These are phyloP conservation scores for Lithobates pipiens DNA, from an alignment of 2,797 vertebrate genomes.

Conservation along the genomic window DNA sequence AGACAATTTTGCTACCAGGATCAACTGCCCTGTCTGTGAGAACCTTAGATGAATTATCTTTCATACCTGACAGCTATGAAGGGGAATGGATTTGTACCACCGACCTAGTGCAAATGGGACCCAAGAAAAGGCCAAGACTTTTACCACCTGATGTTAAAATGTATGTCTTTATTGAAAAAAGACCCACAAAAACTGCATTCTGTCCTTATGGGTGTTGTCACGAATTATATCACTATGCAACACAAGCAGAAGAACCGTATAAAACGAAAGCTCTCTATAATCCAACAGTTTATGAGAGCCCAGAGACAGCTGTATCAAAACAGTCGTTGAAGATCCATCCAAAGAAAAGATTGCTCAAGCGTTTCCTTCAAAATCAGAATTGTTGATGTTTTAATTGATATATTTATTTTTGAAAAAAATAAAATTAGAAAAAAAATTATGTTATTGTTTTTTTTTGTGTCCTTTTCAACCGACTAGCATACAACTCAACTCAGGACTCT, in stretches of 20 bases:
- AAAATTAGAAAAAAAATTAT: too few relatives aligned
- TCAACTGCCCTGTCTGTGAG: too few relatives aligned
- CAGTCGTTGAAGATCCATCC: neutral
- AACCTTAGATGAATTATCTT: too few relatives aligned
- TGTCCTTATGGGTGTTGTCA: neutral
- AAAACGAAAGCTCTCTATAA: neutral
- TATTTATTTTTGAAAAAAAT: too few relatives aligned
- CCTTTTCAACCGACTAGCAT: too few relatives aligned
- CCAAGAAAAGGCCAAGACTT: conserved; percentile 8
- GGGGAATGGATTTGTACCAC: neutral
- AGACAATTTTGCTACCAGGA: too few relatives aligned
- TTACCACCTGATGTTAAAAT: neutral
- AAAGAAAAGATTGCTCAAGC: too few relatives aligned
- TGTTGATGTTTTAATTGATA: too few relatives aligned
- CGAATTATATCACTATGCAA: neutral
- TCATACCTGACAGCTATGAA: neutral
- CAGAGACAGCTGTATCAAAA: neutral
- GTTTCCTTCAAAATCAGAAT: too few relatives aligned
- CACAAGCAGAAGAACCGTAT: neutral
- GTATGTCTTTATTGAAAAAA: neutral
- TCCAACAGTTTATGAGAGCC: neutral
- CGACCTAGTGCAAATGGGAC: neutral
- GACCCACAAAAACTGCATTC: neutral
- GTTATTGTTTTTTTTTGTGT: too few relatives aligned
- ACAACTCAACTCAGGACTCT: too few relatives aligned